Evolutionary conservation across 1,140 invertebrate species (phyloP).

Genomic region (Cylas formicarius): DNA sequence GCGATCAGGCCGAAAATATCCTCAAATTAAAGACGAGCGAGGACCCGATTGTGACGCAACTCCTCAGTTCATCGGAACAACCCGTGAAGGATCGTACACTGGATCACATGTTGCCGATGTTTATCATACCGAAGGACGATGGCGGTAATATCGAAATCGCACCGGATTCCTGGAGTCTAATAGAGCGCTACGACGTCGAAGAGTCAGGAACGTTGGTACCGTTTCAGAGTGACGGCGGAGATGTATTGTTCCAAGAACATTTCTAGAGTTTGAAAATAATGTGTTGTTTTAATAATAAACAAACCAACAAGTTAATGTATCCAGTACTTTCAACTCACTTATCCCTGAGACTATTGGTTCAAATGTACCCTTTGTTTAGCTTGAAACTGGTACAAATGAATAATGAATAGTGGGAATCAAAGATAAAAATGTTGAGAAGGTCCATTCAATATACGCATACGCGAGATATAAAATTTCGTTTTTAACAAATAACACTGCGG

Average conservation of each 20-base stretch:
- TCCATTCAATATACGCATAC: no score
- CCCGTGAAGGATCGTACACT: conserved; percentile 19
- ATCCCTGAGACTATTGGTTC: neutral
- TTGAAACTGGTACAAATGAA: neutral
- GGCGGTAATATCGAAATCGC: conserved; percentile 25
- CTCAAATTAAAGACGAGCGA: conserved; percentile 17
- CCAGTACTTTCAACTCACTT: neutral
- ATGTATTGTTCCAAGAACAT: conserved; percentile 34
- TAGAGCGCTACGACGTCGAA: conserved; percentile 41
- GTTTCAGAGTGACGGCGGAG: conserved; percentile 34
- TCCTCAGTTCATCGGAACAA: conserved; percentile 2
- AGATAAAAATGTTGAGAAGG: conserved; percentile 15
- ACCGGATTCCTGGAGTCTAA: conserved; percentile 37
- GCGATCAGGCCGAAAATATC: conserved; percentile 10
- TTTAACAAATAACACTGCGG: no score
- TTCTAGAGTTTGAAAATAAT: conserved; percentile 21
- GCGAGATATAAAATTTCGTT: no score
- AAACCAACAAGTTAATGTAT: neutral
- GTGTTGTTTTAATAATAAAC: conserved; percentile 3
- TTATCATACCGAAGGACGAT: conserved; percentile 33
- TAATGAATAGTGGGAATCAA: conserved; percentile 7
- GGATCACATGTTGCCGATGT: conserved; percentile 37
- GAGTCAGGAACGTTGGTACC: conserved; percentile 40
- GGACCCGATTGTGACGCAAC: conserved; percentile 22
- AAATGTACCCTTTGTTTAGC: neutral